Evolutionary conservation across 2,113 vertebrate genomes (phyloP), one percentile per base, ranked within the genome.

Genomic region (Microcebus lehilahytsara): DNA sequence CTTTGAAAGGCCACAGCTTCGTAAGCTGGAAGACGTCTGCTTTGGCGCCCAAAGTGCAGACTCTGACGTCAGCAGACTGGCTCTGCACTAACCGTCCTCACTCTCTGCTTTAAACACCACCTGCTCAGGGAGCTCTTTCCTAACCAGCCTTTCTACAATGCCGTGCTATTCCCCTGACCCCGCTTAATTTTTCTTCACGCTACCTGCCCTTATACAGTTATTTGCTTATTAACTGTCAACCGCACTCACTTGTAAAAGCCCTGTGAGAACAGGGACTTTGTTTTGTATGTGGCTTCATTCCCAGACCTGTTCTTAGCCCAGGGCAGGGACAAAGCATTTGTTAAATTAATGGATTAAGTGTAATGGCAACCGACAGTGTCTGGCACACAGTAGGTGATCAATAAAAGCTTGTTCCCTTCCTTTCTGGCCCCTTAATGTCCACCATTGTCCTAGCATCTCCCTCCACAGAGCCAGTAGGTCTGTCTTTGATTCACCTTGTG

Each of bases 111-210:
- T 37, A 58, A 40, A 71, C 4, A 3, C 17, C 12, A n/a, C 20
- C 51, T 23, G 30, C 49, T 12, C 62, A 20, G 34, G 74, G 4
- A 56, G 8, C 11, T 4, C 25, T 13, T 94, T 89, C 46, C 62
- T 83, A 56, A n/a, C 19, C 10, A 83, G 49, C 40, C 72, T 77
- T 11, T 83, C 67, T 74, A 56, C 12, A 58, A 23, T 32, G 25
- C 32, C 62, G 7, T 1, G 19, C 2, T 17, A 20, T 34, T 34
- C 60, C 22, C 12, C 32, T 53, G 19, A 17, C 3, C 0, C 5
- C 13, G 32, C 51, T 87, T 94, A 42, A 6, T 37, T 83, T 85
- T 80, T 67, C 72, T 77, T 60, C 27, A 13, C 23, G 30, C 2
- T 17, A 16, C 32, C 58, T 71, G 40, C 16, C 22, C 25, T 51